These are phyloP conservation scores for Carduelis carduelis DNA, from an alignment of 2,797 vertebrate species.

Conservation along the genomic window DNA sequence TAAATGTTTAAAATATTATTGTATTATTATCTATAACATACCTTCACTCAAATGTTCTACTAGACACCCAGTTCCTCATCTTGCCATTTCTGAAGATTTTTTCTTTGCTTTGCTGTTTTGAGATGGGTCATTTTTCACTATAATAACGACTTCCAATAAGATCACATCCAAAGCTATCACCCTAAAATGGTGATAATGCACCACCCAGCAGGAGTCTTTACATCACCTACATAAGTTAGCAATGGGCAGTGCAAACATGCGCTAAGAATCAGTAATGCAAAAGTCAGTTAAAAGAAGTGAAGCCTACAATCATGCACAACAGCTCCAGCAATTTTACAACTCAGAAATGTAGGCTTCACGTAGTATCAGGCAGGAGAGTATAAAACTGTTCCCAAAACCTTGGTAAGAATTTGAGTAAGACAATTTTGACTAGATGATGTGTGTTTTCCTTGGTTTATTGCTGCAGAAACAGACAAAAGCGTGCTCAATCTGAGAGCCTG, in stretches of 20 bases:
- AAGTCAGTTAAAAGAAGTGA: slow-evolving; percentile 48
- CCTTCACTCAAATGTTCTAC: slow-evolving; percentile 67
- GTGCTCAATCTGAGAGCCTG: slow-evolving; percentile 84
- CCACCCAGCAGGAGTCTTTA: slow-evolving; percentile 85
- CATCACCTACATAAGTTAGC: slow-evolving; percentile 79
- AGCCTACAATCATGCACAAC: neutral
- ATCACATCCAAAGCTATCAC: slow-evolving; percentile 87
- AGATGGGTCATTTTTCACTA: slow-evolving; percentile 73
- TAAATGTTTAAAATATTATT: neutral
- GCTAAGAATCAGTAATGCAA: slow-evolving; percentile 43
- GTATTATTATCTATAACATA: neutral
- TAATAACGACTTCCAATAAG: slow-evolving; percentile 88
- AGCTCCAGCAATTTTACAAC: neutral
- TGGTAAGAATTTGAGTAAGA: neutral
- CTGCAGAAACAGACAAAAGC: slow-evolving; percentile 75
- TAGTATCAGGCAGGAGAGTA: neutral
- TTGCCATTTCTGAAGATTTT: neutral
- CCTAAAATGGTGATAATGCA: slow-evolving; percentile 90
- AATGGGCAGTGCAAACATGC: slow-evolving; percentile 78
- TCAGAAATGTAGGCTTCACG: neutral
- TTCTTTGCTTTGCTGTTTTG: slow-evolving; percentile 41
- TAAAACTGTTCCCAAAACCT: neutral
- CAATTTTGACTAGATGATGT: slow-evolving; percentile 1
- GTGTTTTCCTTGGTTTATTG: slow-evolving; percentile 60
- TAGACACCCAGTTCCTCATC: neutral